phyloP scores from a whole-genome alignment of 2,888 invertebrate genomes.

The Oxycera nigricornis region DNA sequence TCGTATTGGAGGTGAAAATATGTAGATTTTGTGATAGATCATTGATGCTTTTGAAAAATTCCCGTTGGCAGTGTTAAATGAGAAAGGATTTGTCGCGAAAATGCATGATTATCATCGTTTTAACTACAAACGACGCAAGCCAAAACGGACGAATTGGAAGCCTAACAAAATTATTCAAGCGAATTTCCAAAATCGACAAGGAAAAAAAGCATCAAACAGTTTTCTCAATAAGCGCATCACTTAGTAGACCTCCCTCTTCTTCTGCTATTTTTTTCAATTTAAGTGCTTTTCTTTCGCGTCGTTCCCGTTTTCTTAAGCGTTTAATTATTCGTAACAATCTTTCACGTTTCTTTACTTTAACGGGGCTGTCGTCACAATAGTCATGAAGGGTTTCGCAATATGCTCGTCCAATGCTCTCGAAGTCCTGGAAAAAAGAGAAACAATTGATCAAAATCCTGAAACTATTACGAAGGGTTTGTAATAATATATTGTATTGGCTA shows the following conservation, averaged over 20 bases:
- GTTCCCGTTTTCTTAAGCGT: slow-evolving; percentile 61
- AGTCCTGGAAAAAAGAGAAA: slow-evolving; percentile 65
- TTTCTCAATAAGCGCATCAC: slow-evolving; percentile 19
- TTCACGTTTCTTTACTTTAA: slow-evolving; percentile 69
- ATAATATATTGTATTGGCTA: no score
- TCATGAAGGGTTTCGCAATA: slow-evolving; percentile 94
- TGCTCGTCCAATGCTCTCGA: slow-evolving; percentile 82
- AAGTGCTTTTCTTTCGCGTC: slow-evolving; percentile 60
- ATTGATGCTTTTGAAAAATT: no score
- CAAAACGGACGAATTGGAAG: not conserved
- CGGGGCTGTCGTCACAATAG: slow-evolving; percentile 86
- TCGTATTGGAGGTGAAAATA: no score
- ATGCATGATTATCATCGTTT: not conserved
- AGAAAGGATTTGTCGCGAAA: not conserved
- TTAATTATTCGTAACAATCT: slow-evolving; percentile 60
- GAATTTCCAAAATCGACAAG: not conserved
- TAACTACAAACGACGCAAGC: not conserved
- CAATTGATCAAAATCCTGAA: no score
- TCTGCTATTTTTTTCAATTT: slow-evolving; percentile 63
- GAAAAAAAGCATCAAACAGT: slow-evolving; percentile 7
- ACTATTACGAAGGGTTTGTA: no score
- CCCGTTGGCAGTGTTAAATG: not conserved
- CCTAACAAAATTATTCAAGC: not conserved
- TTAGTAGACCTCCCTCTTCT: slow-evolving; percentile 53
- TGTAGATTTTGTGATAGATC: no score